A percentile compares a stretch with the other conserved stretches of the same genome.
phyloP scores from a whole-genome alignment of 2,797 vertebrate species.

The Sternotherus odoratus region DNA sequence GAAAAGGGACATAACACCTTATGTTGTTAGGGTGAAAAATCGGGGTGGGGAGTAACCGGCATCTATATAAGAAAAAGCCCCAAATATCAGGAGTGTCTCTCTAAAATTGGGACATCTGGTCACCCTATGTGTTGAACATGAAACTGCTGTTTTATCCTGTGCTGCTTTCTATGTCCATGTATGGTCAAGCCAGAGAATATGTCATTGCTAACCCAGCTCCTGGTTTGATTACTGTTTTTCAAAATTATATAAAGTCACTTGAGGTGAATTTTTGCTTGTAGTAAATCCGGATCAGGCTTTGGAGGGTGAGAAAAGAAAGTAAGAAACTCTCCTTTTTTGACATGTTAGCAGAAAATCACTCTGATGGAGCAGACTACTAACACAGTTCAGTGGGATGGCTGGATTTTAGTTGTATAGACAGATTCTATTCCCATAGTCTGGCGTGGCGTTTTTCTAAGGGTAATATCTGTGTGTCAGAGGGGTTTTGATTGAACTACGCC shows the following conservation, averaged over 20 bases:
- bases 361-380: background rate
- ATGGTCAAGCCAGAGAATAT: rapidly evolving
- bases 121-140: background rate
- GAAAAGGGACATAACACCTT: rapidly evolving
- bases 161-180: rapidly evolving
- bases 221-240: rapidly evolving
- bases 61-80: too few species aligned
- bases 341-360: background rate
- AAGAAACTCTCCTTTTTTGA: background rate
- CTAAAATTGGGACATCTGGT: too few species aligned
- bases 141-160: rapidly evolving
- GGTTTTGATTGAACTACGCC: background rate
- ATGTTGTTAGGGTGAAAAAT: background rate
- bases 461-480: background rate
- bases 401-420: background rate
- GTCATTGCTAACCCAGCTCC: rapidly evolving
- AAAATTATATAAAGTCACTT: rapidly evolving
- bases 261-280: background rate
- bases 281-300: background rate
- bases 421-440: background rate
- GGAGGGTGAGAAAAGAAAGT: background rate
- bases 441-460: background rate
- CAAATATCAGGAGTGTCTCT: too few species aligned
- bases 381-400: slow-evolving; percentile 13
- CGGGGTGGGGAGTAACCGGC: too few species aligned